phyloP scores from a whole-genome alignment of 1,140 invertebrate species.

The Trachymyrmex cornetzi region DNA sequence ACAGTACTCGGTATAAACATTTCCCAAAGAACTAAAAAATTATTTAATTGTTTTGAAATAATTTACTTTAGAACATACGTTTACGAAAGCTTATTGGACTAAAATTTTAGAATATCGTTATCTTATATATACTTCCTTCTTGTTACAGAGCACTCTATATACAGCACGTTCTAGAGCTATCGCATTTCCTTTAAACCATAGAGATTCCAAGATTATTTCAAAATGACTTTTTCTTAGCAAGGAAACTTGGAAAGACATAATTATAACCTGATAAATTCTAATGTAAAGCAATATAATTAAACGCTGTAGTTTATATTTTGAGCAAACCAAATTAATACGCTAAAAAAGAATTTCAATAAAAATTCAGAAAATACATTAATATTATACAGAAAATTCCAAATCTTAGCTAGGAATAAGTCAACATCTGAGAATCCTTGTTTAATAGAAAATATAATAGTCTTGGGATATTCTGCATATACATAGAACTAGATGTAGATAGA shows the following conservation, averaged over 20 bases:
- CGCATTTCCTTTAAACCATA: constrained; percentile 30
- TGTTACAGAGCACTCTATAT: constrained; percentile 51
- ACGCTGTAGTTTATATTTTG: neutral
- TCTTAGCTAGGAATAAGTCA: constrained; percentile 23
- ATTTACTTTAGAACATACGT: constrained; percentile 30
- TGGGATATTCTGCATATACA: constrained; percentile 46
- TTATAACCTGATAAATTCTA: neutral
- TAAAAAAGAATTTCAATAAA: neutral
- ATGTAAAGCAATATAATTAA: neutral
- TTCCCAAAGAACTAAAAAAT: constrained; percentile 14
- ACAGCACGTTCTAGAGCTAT: constrained; percentile 40
- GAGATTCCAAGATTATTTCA: constrained; percentile 41
- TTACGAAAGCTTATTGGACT: neutral
- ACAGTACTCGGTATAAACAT: neutral
- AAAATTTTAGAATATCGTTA: constrained; percentile 35
- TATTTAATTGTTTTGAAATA: constrained; percentile 23
- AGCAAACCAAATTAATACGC: neutral
- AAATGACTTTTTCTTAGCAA: constrained; percentile 35
- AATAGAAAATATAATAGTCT: constrained; percentile 44
- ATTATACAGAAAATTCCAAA: neutral
- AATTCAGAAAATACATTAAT: neutral
- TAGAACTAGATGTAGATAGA: constrained; percentile 67
- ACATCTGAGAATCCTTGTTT: neutral
- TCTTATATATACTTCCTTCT: constrained; percentile 42
- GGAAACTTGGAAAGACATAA: neutral